Percentiles rank a stretch among this genome's conserved stretches.
Evolutionary conservation across 2,888 invertebrate species (phyloP).

Genomic region (Daptonema setosum): DNA sequence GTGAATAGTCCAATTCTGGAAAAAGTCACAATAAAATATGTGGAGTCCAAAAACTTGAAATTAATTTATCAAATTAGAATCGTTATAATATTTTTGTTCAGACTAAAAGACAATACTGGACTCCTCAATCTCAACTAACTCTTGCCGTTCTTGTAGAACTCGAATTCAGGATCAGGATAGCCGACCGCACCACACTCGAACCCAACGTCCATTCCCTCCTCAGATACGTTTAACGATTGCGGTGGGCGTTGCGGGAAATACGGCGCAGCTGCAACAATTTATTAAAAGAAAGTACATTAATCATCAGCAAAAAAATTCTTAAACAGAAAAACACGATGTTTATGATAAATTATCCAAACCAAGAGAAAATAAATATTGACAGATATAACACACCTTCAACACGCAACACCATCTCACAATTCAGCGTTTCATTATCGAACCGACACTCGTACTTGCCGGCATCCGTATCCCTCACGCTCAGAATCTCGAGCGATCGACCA

Average conservation of each 20-base stretch:
- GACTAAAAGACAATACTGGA: no score
- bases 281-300: no score
- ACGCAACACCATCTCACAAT: conserved; percentile 27
- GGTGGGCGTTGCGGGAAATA: conserved; percentile 65
- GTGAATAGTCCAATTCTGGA: no score
- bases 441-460: conserved; percentile 74
- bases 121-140: conserved; percentile 16
- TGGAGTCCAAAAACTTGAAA: no score
- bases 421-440: conserved; percentile 22
- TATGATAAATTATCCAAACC: no score
- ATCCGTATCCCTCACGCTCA: conserved; percentile 64
- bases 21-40: no score
- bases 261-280: conserved; percentile 41
- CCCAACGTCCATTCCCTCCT: conserved; percentile 65
- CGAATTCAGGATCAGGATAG: conserved; percentile 63
- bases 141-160: conserved; percentile 34
- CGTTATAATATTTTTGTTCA: no score
- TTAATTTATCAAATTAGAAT: no score
- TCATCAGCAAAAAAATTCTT: no score
- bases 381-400: conserved; percentile 29
- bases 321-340: no score
- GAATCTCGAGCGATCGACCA: conserved; percentile 35
- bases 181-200: conserved; percentile 74
- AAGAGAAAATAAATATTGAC: no score
- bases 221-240: conserved; percentile 62